Evolutionary conservation across 2,888 invertebrate species (phyloP).

Genomic region (Diabrotica balteata): DNA sequence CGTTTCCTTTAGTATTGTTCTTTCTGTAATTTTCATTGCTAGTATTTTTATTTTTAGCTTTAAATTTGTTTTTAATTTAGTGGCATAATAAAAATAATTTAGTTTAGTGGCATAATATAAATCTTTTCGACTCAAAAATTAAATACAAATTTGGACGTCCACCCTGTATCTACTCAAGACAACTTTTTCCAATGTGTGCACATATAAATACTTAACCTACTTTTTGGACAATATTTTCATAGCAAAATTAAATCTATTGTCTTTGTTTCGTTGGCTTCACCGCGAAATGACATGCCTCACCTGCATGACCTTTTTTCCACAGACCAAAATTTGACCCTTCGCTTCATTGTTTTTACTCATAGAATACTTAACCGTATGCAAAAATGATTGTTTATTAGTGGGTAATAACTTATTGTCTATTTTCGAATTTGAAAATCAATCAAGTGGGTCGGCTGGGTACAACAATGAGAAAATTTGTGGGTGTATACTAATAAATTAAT

Average conservation of each 20-base stretch:
- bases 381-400: background rate
- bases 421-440: too few relatives aligned
- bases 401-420: background rate
- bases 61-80: too few relatives aligned
- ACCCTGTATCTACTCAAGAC: slow-evolving; percentile 1
- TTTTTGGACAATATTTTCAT: slow-evolving; percentile 1
- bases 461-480: too few relatives aligned
- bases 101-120: too few relatives aligned
- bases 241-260: slow-evolving; percentile 13
- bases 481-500: too few relatives aligned
- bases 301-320: background rate
- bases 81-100: too few relatives aligned
- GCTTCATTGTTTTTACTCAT: background rate
- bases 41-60: too few relatives aligned
- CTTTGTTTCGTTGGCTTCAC: slow-evolving; percentile 1
- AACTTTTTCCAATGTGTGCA: slow-evolving; percentile 1
- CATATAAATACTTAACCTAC: slow-evolving; percentile 7
- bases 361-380: background rate
- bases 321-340: slow-evolving; percentile 2
- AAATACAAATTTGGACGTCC: too few relatives aligned
- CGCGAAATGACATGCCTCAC: slow-evolving; percentile 4
- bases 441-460: too few relatives aligned
- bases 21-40: too few relatives aligned
- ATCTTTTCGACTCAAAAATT: too few relatives aligned
- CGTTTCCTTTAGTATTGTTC: too few relatives aligned